Conservation (phyloP, 1,140 invertebrate species). For the Tetranychus cinnabarinus region DNA sequence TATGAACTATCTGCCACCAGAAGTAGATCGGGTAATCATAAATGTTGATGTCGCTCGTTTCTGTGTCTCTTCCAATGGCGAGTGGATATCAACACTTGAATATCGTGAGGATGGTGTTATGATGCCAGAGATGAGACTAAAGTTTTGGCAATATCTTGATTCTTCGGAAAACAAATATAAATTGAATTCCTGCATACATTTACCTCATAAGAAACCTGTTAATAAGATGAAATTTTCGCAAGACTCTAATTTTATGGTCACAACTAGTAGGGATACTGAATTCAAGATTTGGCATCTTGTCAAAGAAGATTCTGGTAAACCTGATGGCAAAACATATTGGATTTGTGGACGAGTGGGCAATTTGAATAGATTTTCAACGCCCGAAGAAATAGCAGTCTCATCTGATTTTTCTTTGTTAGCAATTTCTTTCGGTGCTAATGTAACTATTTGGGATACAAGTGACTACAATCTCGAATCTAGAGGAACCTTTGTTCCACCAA, state of each 20-base stretch:
- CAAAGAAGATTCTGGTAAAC: slow-evolving; percentile 20
- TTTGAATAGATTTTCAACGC: slow-evolving; percentile 30
- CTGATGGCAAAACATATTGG: slow-evolving; percentile 27
- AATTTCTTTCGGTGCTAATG: slow-evolving; percentile 36
- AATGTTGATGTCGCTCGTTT: slow-evolving; percentile 36
- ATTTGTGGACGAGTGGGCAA: slow-evolving; percentile 34
- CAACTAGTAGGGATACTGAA: slow-evolving; percentile 37
- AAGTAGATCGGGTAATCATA: slow-evolving; percentile 12
- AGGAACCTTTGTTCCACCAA: neutral
- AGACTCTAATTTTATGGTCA: slow-evolving; percentile 24
- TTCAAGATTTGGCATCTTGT: slow-evolving; percentile 44
- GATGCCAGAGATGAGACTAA: slow-evolving; percentile 37
- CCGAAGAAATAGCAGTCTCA: slow-evolving; percentile 36
- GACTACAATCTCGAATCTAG: neutral
- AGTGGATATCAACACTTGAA: slow-evolving; percentile 57
- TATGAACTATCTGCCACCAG: neutral
- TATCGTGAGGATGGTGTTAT: slow-evolving; percentile 31
- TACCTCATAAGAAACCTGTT: slow-evolving; percentile 39
- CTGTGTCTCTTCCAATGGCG: slow-evolving; percentile 35
- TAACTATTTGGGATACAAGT: slow-evolving; percentile 38
- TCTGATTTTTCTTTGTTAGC: slow-evolving; percentile 48
- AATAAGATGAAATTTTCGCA: slow-evolving; percentile 37
- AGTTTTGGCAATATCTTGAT: slow-evolving; percentile 43
- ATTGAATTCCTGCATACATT: slow-evolving; percentile 44
- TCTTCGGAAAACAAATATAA: slow-evolving; percentile 21